Base-by-base conservation (phyloP, 2,888 invertebrate species). In the Monopis laevigella region DNA sequence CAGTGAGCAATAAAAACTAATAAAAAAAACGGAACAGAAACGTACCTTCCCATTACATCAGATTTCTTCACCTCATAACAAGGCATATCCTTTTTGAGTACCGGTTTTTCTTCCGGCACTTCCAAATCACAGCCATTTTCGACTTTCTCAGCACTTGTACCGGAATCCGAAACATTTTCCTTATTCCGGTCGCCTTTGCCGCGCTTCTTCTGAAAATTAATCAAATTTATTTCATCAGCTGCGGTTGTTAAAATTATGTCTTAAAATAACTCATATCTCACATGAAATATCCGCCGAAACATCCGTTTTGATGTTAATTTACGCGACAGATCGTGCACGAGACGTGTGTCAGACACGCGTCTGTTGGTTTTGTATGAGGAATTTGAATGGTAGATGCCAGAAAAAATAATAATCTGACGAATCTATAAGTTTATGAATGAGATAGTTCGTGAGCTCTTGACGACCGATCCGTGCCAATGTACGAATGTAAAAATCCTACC, bases 11-110 rank as follows among this genome's bases (percentile, higher is more conserved):
- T n/a, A 26, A 14, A 29, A 29, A 11, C 12, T 29, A n/a, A 11
- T n/a, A 29, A 29, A 7, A n/a, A n/a, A n/a, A n/a, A n/a, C n/a
- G n/a, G n/a, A n/a, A n/a, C n/a, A n/a, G 5, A n/a, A 6, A 34
- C 59, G 59, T 52, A 85, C 85, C 85, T 80, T 57, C 85, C 85
- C 84, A 85, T 86, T 4, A 84, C 54, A 41, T 86, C 83, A 0
- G 87, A 88, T 2, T 71, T 71, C 46, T 74, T 83, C 14, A 87
- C 69, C 43, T 82, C 81, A 51, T 83, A 88, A 43, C 84, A 83
- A n/a, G 59, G 48, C 26, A 56, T 57, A 36, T 39, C 42, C 18
- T 71, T 91, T 85, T 65, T 88, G 73, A 64, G 88, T 84, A 50
- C 84, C 70, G 49, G 88, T 17, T 18, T 17, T 2, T 48, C 51